Conservation (phyloP, 37 sponge, comb jelly and placozoan species). For the Amphimedon queenslandica region DNA sequence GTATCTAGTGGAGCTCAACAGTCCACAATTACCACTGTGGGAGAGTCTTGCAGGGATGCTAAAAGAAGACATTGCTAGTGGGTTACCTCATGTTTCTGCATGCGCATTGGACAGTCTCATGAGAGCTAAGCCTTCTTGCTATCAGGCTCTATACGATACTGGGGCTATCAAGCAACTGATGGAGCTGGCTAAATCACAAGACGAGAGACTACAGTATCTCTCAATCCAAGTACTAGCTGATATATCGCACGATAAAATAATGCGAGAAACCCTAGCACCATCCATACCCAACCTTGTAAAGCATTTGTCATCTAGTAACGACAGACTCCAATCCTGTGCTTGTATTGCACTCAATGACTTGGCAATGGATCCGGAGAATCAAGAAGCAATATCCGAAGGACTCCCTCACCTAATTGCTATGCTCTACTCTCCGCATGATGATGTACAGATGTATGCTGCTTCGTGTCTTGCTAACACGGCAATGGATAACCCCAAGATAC, state of each 20-base stretch:
- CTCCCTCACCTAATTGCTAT: constrained; percentile 47
- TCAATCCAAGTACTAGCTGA: constrained; percentile 62
- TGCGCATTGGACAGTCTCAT: constrained; percentile 64
- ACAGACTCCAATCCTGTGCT: constrained; percentile 52
- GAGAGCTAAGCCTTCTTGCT: background rate
- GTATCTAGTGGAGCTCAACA: constrained; percentile 48
- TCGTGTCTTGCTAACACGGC: constrained; percentile 58
- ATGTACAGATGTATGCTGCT: constrained; percentile 54
- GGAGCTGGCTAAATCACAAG: constrained; percentile 23
- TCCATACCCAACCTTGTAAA: constrained; percentile 51
- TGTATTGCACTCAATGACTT: constrained; percentile 62
- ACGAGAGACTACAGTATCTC: constrained; percentile 36
- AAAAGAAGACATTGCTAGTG: constrained; percentile 12
- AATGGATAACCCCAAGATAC: constrained; percentile 32
- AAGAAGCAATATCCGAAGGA: constrained; percentile 23
- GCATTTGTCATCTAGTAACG: constrained; percentile 37
- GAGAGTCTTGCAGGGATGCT: constrained; percentile 59
- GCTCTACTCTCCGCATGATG: constrained; percentile 29
- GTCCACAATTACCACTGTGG: constrained; percentile 37
- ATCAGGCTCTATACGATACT: constrained; percentile 2
- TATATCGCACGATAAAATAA: constrained; percentile 26
- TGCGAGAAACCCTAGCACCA: constrained; percentile 31
- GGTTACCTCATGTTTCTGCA: constrained; percentile 40
- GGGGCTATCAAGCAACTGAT: constrained; percentile 26
- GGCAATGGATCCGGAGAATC: constrained; percentile 28